A percentile compares a stretch with the other conserved stretches of the same genome.
Evolutionary conservation across 2,113 vertebrate species (phyloP).

Genomic region (Serilophus lunatus): DNA sequence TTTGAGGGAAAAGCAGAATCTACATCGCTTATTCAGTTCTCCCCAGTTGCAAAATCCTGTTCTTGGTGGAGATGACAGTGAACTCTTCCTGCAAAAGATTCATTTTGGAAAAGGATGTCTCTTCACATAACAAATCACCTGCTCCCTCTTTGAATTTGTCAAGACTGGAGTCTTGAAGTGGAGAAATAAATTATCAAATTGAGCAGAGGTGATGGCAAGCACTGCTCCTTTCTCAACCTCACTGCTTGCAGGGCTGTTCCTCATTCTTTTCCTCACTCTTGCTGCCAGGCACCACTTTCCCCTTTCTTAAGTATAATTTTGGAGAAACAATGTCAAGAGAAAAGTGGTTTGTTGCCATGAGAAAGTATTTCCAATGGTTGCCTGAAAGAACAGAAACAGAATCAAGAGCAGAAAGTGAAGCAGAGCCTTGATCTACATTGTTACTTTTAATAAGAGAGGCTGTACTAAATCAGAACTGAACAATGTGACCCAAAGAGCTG

Average conservation of each 20-base stretch:
- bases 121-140: background rate
- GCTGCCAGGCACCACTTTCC: background rate
- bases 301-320: rapidly evolving
- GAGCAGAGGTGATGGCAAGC: background rate
- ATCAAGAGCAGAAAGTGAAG: background rate
- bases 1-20: background rate
- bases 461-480: background rate
- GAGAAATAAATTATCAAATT: background rate
- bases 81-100: background rate
- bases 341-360: too few species aligned
- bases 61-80: background rate
- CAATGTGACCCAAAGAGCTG: background rate
- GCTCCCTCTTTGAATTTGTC: background rate
- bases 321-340: background rate
- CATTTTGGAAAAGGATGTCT: background rate
- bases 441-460: background rate
- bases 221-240: background rate
- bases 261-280: background rate
- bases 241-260: rapidly evolving
- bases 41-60: background rate
- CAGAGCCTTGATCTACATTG: background rate
- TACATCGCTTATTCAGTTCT: background rate
- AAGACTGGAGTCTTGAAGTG: background rate
- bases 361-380: background rate
- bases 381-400: background rate